Evolutionary conservation across 2,797 vertebrate species (phyloP).

Genomic region (Clarias laeviceps): DNA sequence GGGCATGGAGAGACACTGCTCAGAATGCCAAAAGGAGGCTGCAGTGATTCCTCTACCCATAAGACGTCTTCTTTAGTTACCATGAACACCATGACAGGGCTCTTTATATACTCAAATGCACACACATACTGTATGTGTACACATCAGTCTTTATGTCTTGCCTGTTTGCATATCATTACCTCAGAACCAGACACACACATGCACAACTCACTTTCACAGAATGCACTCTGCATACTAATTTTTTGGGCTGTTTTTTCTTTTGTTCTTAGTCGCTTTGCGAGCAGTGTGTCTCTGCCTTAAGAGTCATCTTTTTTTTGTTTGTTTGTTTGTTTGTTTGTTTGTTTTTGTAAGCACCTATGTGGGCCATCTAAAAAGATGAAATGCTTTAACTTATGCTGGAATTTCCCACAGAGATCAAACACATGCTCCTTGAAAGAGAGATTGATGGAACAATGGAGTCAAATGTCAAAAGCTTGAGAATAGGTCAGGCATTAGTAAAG

Average conservation of each 20-base stretch:
- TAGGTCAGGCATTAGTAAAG: neutral
- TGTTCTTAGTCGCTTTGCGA: slow-evolving; percentile 20
- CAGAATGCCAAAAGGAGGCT: slow-evolving; percentile 55
- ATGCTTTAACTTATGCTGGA: neutral
- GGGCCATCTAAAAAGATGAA: neutral
- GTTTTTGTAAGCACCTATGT: neutral
- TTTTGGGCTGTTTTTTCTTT: slow-evolving; percentile 25
- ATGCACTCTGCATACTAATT: slow-evolving; percentile 46
- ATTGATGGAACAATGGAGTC: neutral
- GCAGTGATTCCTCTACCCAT: slow-evolving; percentile 58
- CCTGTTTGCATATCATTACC: slow-evolving; percentile 62
- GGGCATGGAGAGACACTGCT: slow-evolving; percentile 52
- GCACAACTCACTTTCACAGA: slow-evolving; percentile 24
- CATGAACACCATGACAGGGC: slow-evolving; percentile 49
- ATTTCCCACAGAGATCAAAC: neutral
- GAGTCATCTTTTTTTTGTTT: neutral
- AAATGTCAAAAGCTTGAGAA: neutral
- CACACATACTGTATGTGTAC: slow-evolving; percentile 37
- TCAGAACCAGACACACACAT: slow-evolving; percentile 48
- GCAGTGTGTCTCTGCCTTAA: neutral
- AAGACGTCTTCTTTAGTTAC: slow-evolving; percentile 56
- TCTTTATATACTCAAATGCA: slow-evolving; percentile 16
- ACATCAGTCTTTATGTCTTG: slow-evolving; percentile 37
- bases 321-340: neutral
- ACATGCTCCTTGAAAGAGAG: neutral